Evolutionary conservation across 1,140 invertebrate species (phyloP).

Genomic region (Lordiphosa mommai): DNA sequence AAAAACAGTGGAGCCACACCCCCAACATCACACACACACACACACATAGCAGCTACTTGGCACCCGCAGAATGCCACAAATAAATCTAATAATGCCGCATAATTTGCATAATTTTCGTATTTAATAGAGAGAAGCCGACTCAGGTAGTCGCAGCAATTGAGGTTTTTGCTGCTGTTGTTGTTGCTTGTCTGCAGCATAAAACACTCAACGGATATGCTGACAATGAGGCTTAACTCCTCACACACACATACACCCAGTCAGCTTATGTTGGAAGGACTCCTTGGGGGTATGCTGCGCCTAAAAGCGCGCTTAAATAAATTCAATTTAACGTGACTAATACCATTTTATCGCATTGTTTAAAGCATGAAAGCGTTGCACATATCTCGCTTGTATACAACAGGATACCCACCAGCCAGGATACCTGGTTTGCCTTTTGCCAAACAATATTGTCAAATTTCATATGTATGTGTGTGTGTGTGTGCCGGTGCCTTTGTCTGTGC

Average conservation of each 20-base stretch:
- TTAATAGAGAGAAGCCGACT: constrained; percentile 55
- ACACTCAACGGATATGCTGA: constrained; percentile 78
- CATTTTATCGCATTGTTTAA: constrained; percentile 78
- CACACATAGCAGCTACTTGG: constrained; percentile 32
- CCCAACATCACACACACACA: neutral
- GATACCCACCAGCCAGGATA: no score
- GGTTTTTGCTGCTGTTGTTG: constrained; percentile 44
- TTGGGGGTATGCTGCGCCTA: constrained; percentile 48
- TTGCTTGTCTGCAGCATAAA: constrained; percentile 61
- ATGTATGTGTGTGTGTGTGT: constrained; percentile 6
- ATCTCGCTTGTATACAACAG: constrained; percentile 18
- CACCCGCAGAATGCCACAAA: constrained; percentile 57
- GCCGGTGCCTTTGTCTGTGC: constrained; percentile 7
- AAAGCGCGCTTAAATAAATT: constrained; percentile 77
- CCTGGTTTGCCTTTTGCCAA: constrained; percentile 46
- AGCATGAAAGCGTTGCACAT: constrained; percentile 64
- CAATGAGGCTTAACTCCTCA: constrained; percentile 69
- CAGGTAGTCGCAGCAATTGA: constrained; percentile 62
- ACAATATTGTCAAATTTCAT: constrained; percentile 75
- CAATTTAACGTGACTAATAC: constrained; percentile 78
- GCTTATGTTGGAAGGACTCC: constrained; percentile 35
- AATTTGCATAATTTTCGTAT: constrained; percentile 77
- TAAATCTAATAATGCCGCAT: constrained; percentile 76
- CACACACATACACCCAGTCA: constrained; percentile 10
- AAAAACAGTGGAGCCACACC: constrained; percentile 21